These are phyloP conservation scores for Pomatostomus ruficeps DNA, from an alignment of 2,113 vertebrate species.

Conservation along the genomic window DNA sequence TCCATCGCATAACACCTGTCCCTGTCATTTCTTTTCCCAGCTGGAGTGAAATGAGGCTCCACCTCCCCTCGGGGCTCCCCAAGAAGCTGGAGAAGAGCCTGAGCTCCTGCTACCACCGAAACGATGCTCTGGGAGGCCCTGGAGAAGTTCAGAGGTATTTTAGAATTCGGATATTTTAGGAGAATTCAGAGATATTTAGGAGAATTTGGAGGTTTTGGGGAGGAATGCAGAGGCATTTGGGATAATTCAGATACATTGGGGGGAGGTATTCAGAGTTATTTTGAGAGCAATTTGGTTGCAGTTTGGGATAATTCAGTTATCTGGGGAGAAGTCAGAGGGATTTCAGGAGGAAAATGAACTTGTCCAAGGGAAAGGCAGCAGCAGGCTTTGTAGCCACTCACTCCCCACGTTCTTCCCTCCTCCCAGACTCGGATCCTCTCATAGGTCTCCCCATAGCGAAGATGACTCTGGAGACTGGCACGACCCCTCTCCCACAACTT, in stretches of 20 bases:
- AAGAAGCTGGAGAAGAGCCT: neutral
- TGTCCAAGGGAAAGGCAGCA: too few relatives aligned
- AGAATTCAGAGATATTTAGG: neutral
- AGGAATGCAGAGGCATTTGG: neutral
- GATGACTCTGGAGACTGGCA: fast-evolving
- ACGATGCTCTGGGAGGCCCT: neutral
- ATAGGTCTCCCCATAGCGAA: neutral
- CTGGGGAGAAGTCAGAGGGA: neutral
- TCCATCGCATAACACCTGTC: fast-evolving
- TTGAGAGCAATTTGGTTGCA: neutral
- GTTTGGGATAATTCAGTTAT: neutral
- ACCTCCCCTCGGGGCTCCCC: neutral
- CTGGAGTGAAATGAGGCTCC: neutral
- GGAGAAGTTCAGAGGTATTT: neutral
- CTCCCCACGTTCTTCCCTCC: neutral
- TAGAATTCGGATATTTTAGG: neutral
- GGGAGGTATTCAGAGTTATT: neutral
- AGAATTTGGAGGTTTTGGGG: neutral
- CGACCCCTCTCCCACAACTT: neutral
- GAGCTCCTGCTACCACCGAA: neutral
- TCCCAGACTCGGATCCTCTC: fast-evolving
- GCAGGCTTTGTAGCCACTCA: neutral
- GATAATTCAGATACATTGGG: neutral
- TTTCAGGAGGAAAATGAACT: neutral
- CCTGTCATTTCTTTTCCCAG: neutral